A percentile compares a stretch with the other conserved stretches of the same genome.
Evolutionary conservation across 2,113 vertebrate species (phyloP).

Genomic region (Bufo gargarizans): DNA sequence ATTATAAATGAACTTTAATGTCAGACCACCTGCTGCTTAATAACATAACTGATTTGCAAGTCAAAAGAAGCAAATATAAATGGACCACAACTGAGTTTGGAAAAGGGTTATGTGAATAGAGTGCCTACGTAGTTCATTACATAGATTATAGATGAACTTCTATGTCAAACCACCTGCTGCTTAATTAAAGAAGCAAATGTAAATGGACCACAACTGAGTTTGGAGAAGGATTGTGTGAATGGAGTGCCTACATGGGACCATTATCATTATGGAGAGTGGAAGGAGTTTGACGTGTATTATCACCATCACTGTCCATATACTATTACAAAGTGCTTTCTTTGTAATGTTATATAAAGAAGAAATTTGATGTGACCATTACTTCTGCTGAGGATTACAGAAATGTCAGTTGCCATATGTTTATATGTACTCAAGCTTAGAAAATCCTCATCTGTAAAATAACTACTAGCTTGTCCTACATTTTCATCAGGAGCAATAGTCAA

Average conservation of each 20-base stretch:
- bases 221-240: neutral
- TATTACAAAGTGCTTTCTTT: neutral
- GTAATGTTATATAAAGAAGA: neutral
- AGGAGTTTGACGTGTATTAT: neutral
- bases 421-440: no score
- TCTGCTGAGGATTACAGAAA: neutral
- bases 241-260: neutral
- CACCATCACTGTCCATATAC: neutral
- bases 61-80: neutral
- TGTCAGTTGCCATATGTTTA: neutral
- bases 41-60: slow-evolving; percentile 1
- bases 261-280: slow-evolving; percentile 1
- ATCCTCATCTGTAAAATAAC: neutral
- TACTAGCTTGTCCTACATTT: neutral
- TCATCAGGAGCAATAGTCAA: neutral
- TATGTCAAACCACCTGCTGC: neutral
- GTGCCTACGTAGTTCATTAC: slow-evolving; percentile 15
- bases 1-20: slow-evolving; percentile 13
- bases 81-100: neutral
- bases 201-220: neutral
- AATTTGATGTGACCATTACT: neutral
- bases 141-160: slow-evolving; percentile 19
- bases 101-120: neutral
- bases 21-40: neutral
- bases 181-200: slow-evolving; percentile 6